phyloP scores from a whole-genome alignment of 1,140 invertebrate species.

The Cephus cinctus region DNA sequence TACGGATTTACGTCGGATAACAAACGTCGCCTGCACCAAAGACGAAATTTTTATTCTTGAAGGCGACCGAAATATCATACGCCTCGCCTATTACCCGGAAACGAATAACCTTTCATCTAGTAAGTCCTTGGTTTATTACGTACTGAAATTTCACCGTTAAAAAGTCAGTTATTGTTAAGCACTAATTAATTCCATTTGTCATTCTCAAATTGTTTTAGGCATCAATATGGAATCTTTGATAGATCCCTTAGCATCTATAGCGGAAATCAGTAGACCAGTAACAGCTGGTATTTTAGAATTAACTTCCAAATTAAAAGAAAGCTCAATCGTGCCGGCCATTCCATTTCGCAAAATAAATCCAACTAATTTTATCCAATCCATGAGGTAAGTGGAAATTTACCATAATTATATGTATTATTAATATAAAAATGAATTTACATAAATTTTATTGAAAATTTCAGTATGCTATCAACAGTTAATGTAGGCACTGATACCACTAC shows the following conservation, averaged over 20 bases:
- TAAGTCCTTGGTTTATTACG: too few species aligned
- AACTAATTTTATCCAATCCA: slow-evolving; percentile 44
- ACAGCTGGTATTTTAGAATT: slow-evolving; percentile 44
- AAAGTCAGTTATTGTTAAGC: too few species aligned
- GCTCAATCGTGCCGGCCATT: slow-evolving; percentile 45
- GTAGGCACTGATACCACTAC: slow-evolving; percentile 44
- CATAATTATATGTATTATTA: background rate
- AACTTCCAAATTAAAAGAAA: slow-evolving; percentile 49
- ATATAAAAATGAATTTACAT: background rate
- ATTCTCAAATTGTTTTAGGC: too few species aligned
- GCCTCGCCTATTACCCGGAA: slow-evolving; percentile 63
- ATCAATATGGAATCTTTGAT: slow-evolving; percentile 18
- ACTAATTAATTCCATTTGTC: too few species aligned
- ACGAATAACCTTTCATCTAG: slow-evolving; percentile 36
- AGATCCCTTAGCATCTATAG: slow-evolving; percentile 38
- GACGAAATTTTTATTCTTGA: slow-evolving; percentile 81
- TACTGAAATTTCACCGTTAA: too few species aligned
- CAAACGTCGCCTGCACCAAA: slow-evolving; percentile 64
- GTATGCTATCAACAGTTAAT: slow-evolving; percentile 34
- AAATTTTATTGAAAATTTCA: slow-evolving; percentile 20
- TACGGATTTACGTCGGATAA: slow-evolving; percentile 53
- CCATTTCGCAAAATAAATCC: slow-evolving; percentile 49
- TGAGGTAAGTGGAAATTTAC: slow-evolving; percentile 31
- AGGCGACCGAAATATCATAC: slow-evolving; percentile 65
- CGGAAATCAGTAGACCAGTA: slow-evolving; percentile 47